Evolutionary conservation across 2,888 invertebrate genomes (phyloP).

Genomic region (Drosophila neotestacea): DNA sequence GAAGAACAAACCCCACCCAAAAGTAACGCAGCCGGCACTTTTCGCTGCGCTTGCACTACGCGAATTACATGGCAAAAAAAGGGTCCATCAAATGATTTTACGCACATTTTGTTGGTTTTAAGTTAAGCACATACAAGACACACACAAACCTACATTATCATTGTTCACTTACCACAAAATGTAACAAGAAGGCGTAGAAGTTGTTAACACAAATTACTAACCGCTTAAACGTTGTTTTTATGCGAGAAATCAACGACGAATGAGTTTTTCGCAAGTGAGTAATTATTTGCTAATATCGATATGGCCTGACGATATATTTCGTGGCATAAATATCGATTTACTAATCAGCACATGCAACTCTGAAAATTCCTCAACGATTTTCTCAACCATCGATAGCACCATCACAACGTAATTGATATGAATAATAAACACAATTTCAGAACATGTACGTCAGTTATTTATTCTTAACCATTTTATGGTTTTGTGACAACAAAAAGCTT

Average conservation of each 20-base stretch:
- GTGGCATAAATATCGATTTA: background rate
- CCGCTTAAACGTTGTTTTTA: constrained; percentile 49
- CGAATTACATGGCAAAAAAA: constrained; percentile 12
- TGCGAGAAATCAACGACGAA: constrained; percentile 58
- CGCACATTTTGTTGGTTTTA: constrained; percentile 50
- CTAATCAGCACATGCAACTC: background rate
- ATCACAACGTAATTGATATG: background rate
- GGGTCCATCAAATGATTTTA: constrained; percentile 25
- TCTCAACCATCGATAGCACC: background rate
- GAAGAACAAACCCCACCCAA: constrained; percentile 54
- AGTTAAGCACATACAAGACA: constrained; percentile 31
- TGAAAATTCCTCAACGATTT: background rate
- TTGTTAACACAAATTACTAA: constrained; percentile 28
- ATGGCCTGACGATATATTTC: background rate
- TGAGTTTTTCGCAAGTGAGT: constrained; percentile 50
- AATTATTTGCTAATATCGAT: constrained; percentile 38
- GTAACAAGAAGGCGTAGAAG: constrained; percentile 22
- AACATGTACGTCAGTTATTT: background rate
- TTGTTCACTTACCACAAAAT: constrained; percentile 54
- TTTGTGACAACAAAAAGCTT: no score
- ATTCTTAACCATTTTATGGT: background rate
- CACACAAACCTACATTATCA: constrained; percentile 19
- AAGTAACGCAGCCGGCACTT: constrained; percentile 52
- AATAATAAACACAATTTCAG: background rate
- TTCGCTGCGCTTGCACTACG: constrained; percentile 38